A percentile compares a stretch with the other conserved stretches of the same genome.
These are phyloP conservation scores for Elephas maximus DNA, from an alignment of 2,113 vertebrate species.

Conservation along the genomic window DNA sequence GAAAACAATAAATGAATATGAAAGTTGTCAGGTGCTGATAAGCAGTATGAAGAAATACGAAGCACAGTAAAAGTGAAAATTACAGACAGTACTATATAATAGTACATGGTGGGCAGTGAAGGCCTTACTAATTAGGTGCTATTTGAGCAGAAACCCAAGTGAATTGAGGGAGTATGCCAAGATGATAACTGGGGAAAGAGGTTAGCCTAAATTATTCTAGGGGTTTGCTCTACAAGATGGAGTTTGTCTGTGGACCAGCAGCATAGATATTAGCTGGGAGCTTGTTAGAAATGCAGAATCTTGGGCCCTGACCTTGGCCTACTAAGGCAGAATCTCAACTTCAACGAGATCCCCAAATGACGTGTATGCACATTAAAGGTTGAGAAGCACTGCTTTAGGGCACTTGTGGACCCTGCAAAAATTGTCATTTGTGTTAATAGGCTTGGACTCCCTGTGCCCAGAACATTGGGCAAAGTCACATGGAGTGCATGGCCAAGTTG, in stretches of 20 bases:
- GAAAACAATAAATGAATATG: not conserved
- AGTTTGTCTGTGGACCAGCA: not conserved
- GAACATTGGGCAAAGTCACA: not conserved
- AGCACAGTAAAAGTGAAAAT: not conserved
- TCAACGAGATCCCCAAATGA: not conserved
- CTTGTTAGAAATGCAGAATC: not conserved
- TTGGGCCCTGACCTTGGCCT: not conserved
- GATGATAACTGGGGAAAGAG: not conserved
- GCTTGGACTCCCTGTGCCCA: not conserved
- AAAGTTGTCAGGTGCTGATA: not conserved
- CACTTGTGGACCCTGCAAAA: not conserved
- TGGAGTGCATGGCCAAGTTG: not conserved
- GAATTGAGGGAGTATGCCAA: not conserved
- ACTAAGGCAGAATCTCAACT: not conserved
- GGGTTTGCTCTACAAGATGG: not conserved
- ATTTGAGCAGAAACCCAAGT: conserved; percentile 11
- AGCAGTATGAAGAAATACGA: not conserved
- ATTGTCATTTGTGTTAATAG: not conserved
- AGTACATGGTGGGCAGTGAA: not conserved
- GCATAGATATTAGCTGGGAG: not conserved
- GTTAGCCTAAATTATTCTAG: not conserved
- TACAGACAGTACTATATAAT: not conserved
- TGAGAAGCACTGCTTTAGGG: not conserved
- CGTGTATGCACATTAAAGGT: not conserved
- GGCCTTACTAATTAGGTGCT: not conserved